Evolutionary conservation across 2,888 invertebrate species (phyloP).

Genomic region (Adelognathus sp.): DNA sequence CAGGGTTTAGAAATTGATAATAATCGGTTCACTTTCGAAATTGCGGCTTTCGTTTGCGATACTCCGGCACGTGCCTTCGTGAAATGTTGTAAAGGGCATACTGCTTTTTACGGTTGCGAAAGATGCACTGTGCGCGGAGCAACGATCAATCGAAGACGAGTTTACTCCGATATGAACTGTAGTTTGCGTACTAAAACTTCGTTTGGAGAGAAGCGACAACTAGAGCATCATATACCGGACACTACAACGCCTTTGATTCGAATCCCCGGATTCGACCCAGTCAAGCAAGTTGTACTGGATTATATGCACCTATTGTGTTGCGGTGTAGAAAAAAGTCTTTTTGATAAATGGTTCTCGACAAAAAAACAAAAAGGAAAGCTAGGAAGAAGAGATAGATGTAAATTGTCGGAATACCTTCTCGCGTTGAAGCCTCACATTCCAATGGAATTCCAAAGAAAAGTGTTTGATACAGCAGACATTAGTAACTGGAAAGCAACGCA

Average conservation of each 20-base stretch:
- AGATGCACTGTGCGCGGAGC: constrained; percentile 48
- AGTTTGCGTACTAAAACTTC: constrained; percentile 39
- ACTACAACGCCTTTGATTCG: constrained; percentile 6
- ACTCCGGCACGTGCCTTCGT: constrained; percentile 55
- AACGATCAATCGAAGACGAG: constrained; percentile 46
- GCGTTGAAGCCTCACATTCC: constrained; percentile 22
- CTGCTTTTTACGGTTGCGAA: constrained; percentile 55
- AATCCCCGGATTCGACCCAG: constrained; percentile 45
- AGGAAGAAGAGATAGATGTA: not conserved
- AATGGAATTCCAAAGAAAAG: constrained; percentile 56
- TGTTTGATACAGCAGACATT: constrained; percentile 29
- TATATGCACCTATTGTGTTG: constrained; percentile 47
- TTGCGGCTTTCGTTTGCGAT: constrained; percentile 53
- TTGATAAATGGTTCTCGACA: constrained; percentile 6
- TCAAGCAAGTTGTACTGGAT: constrained; percentile 36
- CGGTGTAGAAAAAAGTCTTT: not conserved
- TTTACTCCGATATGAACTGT: constrained; percentile 52
- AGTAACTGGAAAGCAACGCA: constrained; percentile 60
- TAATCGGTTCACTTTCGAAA: constrained; percentile 40
- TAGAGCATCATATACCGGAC: constrained; percentile 47
- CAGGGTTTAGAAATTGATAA: constrained; percentile 31
- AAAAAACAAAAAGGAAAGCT: not conserved
- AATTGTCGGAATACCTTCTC: not conserved
- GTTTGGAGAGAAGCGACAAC: constrained; percentile 49
- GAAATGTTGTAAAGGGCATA: constrained; percentile 48